Percentiles rank a stretch among this genome's conserved stretches.
Evolutionary conservation across 1,140 invertebrate species (phyloP).

Genomic region (Maconellicoccus hirsutus): DNA sequence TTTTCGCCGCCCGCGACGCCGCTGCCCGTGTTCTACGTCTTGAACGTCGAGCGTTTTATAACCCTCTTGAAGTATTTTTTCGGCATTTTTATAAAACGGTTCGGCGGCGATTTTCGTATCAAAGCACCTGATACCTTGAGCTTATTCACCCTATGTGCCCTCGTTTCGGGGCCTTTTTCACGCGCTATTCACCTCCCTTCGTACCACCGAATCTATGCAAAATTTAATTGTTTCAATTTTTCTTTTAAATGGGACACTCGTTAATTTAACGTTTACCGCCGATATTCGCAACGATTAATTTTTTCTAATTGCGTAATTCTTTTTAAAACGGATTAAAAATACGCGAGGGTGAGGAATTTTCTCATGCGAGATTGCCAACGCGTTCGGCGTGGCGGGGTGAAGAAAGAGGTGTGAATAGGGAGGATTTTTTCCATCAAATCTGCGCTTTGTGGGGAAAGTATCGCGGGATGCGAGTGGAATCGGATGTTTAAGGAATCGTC

Average conservation of each 20-base stretch:
- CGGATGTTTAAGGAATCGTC: too few relatives aligned
- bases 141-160: neutral
- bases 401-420: too few relatives aligned
- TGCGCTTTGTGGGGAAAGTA: too few relatives aligned
- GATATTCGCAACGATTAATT: neutral
- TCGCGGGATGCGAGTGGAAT: too few relatives aligned
- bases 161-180: neutral
- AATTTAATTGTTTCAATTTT: neutral
- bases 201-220: neutral
- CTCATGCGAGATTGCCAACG: too few relatives aligned
- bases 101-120: neutral
- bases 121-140: neutral
- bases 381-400: too few relatives aligned
- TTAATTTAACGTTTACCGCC: neutral
- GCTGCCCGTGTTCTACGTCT: neutral
- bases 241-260: neutral
- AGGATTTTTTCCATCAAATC: too few relatives aligned
- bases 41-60: too few relatives aligned
- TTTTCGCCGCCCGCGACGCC: neutral
- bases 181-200: neutral
- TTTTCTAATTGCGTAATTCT: neutral
- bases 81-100: neutral
- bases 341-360: too few relatives aligned
- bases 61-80: neutral
- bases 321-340: neutral